A percentile compares a stretch with the other conserved stretches of the same genome.
phyloP scores from a whole-genome alignment of 2,888 invertebrate genomes.

The Dione juno region DNA sequence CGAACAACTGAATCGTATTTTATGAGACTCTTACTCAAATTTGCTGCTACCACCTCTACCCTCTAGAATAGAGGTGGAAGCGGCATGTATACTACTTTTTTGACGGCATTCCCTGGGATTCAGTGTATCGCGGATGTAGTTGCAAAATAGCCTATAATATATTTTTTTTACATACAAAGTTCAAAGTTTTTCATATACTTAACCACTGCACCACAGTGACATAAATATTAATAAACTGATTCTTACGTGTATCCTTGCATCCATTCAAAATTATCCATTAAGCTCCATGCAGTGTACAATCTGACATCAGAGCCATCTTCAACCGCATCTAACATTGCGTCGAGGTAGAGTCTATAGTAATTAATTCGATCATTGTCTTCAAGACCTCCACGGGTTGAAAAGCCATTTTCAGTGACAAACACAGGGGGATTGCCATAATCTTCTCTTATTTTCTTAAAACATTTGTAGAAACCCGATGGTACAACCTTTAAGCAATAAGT shows the following conservation, averaged over 20 bases:
- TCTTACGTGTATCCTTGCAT: slow-evolving; percentile 76
- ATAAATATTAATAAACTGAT: neutral
- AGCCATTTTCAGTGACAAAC: slow-evolving; percentile 83
- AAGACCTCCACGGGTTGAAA: slow-evolving; percentile 51
- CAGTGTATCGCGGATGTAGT: no score
- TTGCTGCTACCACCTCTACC: no score
- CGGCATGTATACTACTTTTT: no score
- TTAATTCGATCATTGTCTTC: slow-evolving; percentile 67
- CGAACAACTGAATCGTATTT: no score
- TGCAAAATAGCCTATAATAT: no score
- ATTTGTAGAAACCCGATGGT: neutral
- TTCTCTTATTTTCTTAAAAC: neutral
- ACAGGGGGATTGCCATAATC: slow-evolving; percentile 76
- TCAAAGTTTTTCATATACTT: no score
- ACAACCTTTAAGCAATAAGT: neutral
- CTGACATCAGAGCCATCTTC: slow-evolving; percentile 66
- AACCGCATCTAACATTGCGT: slow-evolving; percentile 65
- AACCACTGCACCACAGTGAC: neutral
- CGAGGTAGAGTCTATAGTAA: slow-evolving; percentile 63
- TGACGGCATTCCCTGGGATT: no score
- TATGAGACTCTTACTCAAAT: no score
- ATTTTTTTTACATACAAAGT: no score
- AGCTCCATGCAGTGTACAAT: slow-evolving; percentile 83
- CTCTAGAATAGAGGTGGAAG: no score
- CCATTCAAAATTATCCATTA: slow-evolving; percentile 86